Evolutionary conservation across 2,888 invertebrate species (phyloP).

Genomic region (Vanessa cardui): DNA sequence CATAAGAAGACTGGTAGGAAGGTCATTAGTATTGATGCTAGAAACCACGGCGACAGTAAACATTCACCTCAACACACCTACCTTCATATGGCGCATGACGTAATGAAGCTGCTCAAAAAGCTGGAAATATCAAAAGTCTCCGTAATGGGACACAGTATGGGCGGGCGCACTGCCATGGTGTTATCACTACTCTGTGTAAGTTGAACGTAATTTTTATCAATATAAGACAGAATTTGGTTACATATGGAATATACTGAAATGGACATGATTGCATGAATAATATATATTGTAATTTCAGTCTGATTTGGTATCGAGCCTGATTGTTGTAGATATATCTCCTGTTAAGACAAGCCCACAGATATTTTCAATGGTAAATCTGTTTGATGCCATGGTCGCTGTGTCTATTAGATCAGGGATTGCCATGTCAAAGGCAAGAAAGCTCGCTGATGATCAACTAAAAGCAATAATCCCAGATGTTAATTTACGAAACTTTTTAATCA

Average conservation of each 20-base stretch:
- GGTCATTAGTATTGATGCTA: constrained; percentile 93
- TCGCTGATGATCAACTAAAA: constrained; percentile 84
- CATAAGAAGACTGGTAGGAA: constrained; percentile 86
- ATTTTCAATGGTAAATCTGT: constrained; percentile 83
- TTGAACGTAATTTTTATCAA: constrained; percentile 33
- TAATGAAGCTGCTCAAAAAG: constrained; percentile 84
- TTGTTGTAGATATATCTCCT: constrained; percentile 89
- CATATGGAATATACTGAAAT: too few relatives aligned
- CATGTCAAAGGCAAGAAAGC: constrained; percentile 87
- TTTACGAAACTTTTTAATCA: constrained; percentile 90
- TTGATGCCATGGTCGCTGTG: constrained; percentile 86
- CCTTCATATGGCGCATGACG: constrained; percentile 86
- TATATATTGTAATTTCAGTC: constrained; percentile 68
- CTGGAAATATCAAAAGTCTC: constrained; percentile 85
- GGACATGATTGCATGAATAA: constrained; percentile 4
- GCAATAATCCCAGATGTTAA: constrained; percentile 81
- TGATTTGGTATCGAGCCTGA: constrained; percentile 84
- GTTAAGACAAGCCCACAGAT: constrained; percentile 84
- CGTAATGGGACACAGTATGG: constrained; percentile 97
- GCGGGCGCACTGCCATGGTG: constrained; percentile 95
- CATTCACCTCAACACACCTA: constrained; percentile 90
- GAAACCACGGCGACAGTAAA: constrained; percentile 98
- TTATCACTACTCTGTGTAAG: constrained; percentile 87
- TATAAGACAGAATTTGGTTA: too few relatives aligned
- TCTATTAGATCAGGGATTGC: constrained; percentile 84